Percentiles rank a stretch among this genome's conserved stretches.
phyloP scores from a whole-genome alignment of 2,888 invertebrate species.

The Lucinisca nassula region DNA sequence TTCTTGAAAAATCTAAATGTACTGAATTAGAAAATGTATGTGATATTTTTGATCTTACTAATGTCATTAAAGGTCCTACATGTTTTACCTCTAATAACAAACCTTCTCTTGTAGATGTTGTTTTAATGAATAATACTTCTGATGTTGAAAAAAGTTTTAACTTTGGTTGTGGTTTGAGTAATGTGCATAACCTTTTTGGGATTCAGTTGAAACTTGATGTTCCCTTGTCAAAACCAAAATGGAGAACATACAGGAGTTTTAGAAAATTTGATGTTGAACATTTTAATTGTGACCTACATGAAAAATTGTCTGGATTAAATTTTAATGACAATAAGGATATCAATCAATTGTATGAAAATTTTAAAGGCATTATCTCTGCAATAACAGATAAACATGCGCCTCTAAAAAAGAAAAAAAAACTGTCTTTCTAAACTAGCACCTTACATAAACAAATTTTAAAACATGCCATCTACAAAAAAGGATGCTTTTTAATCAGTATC shows the following conservation, averaged over 20 bases:
- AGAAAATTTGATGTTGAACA: slow-evolving; percentile 15
- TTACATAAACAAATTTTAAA: no score
- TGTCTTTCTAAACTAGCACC: no score
- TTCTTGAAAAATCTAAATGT: neutral
- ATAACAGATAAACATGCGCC: no score
- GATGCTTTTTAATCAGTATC: no score
- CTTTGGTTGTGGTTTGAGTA: slow-evolving; percentile 17
- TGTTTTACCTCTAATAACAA: slow-evolving; percentile 13
- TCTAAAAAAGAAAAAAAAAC: no score
- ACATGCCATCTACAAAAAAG: no score
- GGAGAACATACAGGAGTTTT: slow-evolving; percentile 18
- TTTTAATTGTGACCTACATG: slow-evolving; percentile 7
- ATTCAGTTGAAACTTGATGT: neutral
- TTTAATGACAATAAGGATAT: neutral
- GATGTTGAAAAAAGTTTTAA: slow-evolving; percentile 26
- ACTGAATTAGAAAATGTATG: slow-evolving; percentile 10
- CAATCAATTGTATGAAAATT: neutral
- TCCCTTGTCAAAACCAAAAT: no score
- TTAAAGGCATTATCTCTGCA: neutral
- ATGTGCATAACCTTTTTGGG: slow-evolving; percentile 34
- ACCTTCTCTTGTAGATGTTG: slow-evolving; percentile 4
- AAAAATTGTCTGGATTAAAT: no score
- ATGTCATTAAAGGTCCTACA: slow-evolving; percentile 30
- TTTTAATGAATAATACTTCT: neutral
- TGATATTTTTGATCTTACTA: slow-evolving; percentile 39